Conservation (phyloP, 1,140 invertebrate genomes). For the Megalopta genalis region DNA sequence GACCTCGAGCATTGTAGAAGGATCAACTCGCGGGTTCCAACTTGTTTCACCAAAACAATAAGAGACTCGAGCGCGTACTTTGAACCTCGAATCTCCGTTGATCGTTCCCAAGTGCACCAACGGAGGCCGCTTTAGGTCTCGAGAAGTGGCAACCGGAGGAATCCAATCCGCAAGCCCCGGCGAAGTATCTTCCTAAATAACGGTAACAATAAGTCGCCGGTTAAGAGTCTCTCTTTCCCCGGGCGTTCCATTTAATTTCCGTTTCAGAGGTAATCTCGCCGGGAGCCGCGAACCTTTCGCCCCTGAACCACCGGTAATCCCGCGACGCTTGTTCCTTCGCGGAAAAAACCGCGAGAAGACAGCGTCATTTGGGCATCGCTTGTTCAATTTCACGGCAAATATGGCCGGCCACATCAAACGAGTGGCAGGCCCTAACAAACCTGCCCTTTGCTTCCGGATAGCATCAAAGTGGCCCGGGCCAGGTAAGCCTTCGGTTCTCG, state of each 20-base stretch:
- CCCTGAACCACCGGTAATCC: too few relatives aligned
- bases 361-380: conserved; percentile 20
- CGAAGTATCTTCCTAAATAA: not conserved
- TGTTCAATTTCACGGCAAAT: conserved; percentile 61
- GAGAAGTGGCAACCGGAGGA: not conserved
- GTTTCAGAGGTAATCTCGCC: too few relatives aligned
- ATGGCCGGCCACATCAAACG: conserved; percentile 57
- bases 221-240: not conserved
- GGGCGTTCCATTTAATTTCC: too few relatives aligned
- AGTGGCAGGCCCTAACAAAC: conserved; percentile 56
- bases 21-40: too few relatives aligned
- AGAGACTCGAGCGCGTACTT: too few relatives aligned
- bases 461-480: conserved; percentile 54
- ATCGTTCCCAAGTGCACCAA: not conserved
- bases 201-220: not conserved
- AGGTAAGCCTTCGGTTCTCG: conserved; percentile 53
- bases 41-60: too few relatives aligned
- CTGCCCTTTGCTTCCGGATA: conserved; percentile 1
- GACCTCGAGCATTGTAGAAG: too few relatives aligned
- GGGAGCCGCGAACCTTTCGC: too few relatives aligned
- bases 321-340: not conserved
- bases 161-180: not conserved
- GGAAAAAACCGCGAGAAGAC: not conserved
- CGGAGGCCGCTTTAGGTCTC: not conserved
- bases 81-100: too few relatives aligned